A percentile compares a stretch with the other conserved stretches of the same genome.
These are phyloP conservation scores for Xestia xanthographa DNA, from an alignment of 2,888 invertebrate genomes.

Conservation along the genomic window DNA sequence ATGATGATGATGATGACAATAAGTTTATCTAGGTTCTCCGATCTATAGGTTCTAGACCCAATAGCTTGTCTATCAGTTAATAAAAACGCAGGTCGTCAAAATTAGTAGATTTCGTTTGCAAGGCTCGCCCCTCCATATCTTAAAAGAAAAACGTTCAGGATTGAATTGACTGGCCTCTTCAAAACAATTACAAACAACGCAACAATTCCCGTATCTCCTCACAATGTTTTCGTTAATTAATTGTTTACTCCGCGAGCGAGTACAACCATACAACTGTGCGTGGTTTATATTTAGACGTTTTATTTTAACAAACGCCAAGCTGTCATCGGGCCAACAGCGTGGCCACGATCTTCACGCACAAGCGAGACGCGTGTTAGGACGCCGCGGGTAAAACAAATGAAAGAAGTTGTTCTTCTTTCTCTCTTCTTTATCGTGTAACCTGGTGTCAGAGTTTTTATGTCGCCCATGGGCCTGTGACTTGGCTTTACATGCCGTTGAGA, in stretches of 20 bases:
- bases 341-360: not conserved
- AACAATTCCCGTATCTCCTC: slow-evolving; percentile 27
- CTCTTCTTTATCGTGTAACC: too few relatives aligned
- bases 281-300: slow-evolving; percentile 44
- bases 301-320: slow-evolving; percentile 51
- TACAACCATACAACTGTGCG: slow-evolving; percentile 26
- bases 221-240: slow-evolving; percentile 39
- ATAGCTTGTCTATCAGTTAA: too few relatives aligned
- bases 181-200: slow-evolving; percentile 10
- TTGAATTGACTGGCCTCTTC: not conserved
- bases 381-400: not conserved
- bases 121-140: not conserved
- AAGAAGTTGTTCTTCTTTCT: not conserved
- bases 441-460: too few relatives aligned
- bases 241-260: slow-evolving; percentile 53
- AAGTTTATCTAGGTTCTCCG: too few relatives aligned
- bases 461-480: too few relatives aligned
- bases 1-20: too few relatives aligned
- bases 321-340: slow-evolving; percentile 23
- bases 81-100: too few relatives aligned
- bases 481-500: too few relatives aligned
- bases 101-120: too few relatives aligned
- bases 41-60: too few relatives aligned
- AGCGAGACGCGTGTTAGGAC: not conserved
- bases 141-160: not conserved